These are phyloP conservation scores for Pungitius pungitius DNA, from an alignment of 2,113 vertebrate species.

Conservation along the genomic window DNA sequence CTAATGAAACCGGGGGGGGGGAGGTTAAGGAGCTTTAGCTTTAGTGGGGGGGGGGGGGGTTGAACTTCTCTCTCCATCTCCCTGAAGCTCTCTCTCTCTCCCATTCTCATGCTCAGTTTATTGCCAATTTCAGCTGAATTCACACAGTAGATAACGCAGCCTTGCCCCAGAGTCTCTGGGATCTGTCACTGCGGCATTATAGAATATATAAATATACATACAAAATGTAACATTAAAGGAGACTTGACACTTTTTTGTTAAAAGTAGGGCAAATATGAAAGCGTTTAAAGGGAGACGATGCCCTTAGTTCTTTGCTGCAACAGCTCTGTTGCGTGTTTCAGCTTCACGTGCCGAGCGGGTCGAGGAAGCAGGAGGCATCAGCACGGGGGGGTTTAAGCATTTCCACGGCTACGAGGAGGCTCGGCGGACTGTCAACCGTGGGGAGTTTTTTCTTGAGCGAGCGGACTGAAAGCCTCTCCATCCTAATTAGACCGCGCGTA, in stretches of 20 bases:
- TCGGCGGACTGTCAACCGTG: slow-evolving; percentile 33
- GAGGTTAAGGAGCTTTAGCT: slow-evolving; percentile 65
- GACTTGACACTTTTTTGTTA: slow-evolving; percentile 46
- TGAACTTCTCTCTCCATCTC: slow-evolving; percentile 12
- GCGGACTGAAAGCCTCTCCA: slow-evolving; percentile 53
- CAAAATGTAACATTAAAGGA: slow-evolving; percentile 49
- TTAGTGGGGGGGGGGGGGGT: background rate
- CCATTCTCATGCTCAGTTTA: slow-evolving; percentile 39
- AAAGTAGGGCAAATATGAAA: slow-evolving; percentile 39
- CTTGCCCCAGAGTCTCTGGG: slow-evolving; percentile 41
- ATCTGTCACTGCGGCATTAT: slow-evolving; percentile 54
- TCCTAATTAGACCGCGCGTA: slow-evolving; percentile 61
- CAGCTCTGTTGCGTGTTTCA: slow-evolving; percentile 24
- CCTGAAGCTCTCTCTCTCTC: background rate
- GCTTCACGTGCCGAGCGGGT: slow-evolving; percentile 24
- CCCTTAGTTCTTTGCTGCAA: slow-evolving; percentile 39
- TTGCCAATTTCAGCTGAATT: slow-evolving; percentile 60
- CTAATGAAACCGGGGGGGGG: slow-evolving; percentile 54
- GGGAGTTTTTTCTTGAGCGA: slow-evolving; percentile 16
- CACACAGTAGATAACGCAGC: slow-evolving; percentile 62
- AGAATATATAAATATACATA: slow-evolving; percentile 32
- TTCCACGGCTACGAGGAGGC: slow-evolving; percentile 9
- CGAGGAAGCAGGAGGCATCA: slow-evolving; percentile 20
- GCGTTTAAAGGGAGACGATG: slow-evolving; percentile 28
- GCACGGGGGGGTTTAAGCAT: slow-evolving; percentile 19